A percentile compares a stretch with the other conserved stretches of the same genome.
These are phyloP conservation scores for Meteorus colon DNA, from an alignment of 2,888 invertebrate species.

Conservation along the genomic window DNA sequence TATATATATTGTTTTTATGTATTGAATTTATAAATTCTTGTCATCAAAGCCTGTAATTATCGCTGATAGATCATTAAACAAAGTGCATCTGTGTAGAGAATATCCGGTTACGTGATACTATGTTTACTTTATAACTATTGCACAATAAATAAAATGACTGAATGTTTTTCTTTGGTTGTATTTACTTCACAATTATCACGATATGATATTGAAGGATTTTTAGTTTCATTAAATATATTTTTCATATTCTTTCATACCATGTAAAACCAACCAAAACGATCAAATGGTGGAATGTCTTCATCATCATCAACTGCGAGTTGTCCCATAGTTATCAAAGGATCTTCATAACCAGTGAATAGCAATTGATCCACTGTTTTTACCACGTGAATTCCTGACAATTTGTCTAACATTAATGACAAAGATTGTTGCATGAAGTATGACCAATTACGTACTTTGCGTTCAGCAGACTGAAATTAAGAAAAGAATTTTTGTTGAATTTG, in stretches of 20 bases:
- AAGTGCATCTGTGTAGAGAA: background rate
- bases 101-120: background rate
- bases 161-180: background rate
- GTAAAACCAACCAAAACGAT: conserved; percentile 92
- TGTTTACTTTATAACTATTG: background rate
- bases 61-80: background rate
- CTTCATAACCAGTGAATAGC: conserved; percentile 87
- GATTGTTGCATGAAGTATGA: conserved; percentile 76
- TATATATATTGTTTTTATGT: too few relatives aligned
- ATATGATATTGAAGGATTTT: background rate
- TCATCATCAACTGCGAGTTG: conserved; percentile 75
- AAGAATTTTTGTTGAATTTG: too few relatives aligned
- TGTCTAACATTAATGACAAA: conserved; percentile 77
- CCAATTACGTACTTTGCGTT: conserved; percentile 78
- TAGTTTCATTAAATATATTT: background rate
- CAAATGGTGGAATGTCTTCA: conserved; percentile 76
- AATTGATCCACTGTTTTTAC: conserved; percentile 81
- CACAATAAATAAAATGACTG: background rate
- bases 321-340: conserved; percentile 81
- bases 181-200: background rate
- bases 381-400: conserved; percentile 76
- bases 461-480: conserved; percentile 74
- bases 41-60: background rate
- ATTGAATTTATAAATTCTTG: background rate
- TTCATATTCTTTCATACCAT: conserved; percentile 69